Percentiles rank a stretch among this genome's conserved stretches.
Conservation (phyloP, 1,140 invertebrate species). For the Caenorhabditis briggsae region DNA sequence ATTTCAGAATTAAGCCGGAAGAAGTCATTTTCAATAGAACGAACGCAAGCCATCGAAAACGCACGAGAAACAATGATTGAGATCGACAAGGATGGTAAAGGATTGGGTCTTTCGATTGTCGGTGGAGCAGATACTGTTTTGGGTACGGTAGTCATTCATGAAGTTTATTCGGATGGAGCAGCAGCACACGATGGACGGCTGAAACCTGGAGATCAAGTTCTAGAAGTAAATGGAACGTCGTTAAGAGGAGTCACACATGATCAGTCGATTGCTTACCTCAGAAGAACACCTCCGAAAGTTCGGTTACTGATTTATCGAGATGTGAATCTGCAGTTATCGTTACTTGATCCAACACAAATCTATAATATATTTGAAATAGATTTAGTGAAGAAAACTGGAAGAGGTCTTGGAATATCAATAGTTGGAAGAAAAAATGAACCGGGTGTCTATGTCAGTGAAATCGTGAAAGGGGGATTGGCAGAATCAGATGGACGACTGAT, state of each 20-base stretch:
- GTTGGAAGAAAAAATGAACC: slow-evolving; percentile 87
- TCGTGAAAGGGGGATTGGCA: slow-evolving; percentile 91
- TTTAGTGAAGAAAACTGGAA: slow-evolving; percentile 89
- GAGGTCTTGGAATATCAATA: slow-evolving; percentile 91
- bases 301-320: slow-evolving; percentile 90
- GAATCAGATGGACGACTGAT: slow-evolving; percentile 91
- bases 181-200: slow-evolving; percentile 91
- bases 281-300: slow-evolving; percentile 84
- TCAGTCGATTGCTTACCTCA: slow-evolving; percentile 83
- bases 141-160: slow-evolving; percentile 77
- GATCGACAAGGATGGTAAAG: slow-evolving; percentile 77
- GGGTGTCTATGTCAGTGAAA: slow-evolving; percentile 93
- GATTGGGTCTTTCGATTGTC: slow-evolving; percentile 75
- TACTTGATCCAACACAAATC: slow-evolving; percentile 79
- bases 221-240: slow-evolving; percentile 83
- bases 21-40: slow-evolving; percentile 74
- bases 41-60: slow-evolving; percentile 69
- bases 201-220: slow-evolving; percentile 91
- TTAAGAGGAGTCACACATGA: slow-evolving; percentile 84
- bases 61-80: slow-evolving; percentile 77
- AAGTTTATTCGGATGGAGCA: slow-evolving; percentile 80
- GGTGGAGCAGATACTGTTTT: slow-evolving; percentile 77
- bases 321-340: slow-evolving; percentile 81
- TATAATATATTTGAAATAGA: slow-evolving; percentile 90
- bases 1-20: slow-evolving; percentile 67